A percentile compares a stretch with the other conserved stretches of the same genome.
phyloP scores from a whole-genome alignment of 2,113 vertebrate genomes.

The Stigmatopora argus region DNA sequence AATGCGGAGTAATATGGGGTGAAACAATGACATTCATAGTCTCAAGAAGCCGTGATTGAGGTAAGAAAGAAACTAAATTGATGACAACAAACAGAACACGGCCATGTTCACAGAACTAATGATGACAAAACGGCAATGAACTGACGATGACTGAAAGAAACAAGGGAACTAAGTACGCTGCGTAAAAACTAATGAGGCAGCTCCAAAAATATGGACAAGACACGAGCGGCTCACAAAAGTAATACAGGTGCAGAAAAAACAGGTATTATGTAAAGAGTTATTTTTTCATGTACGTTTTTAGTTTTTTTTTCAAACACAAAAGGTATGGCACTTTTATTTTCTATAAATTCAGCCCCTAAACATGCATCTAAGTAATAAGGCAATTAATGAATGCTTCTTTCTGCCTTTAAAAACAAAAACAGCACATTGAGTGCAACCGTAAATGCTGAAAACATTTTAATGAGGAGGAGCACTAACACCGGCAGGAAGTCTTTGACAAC shows the following conservation, averaged over 20 bases:
- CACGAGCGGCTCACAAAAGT: too few species aligned
- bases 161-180: not conserved
- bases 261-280: too few species aligned
- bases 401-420: slow-evolving; percentile 8
- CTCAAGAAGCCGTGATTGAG: too few species aligned
- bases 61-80: too few species aligned
- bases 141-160: not conserved
- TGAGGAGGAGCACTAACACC: not conserved
- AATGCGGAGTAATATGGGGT: not conserved
- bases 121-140: too few species aligned
- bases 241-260: not conserved
- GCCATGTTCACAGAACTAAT: too few species aligned
- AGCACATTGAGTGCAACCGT: not conserved
- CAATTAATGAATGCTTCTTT: slow-evolving; percentile 1
- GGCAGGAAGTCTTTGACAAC: not conserved
- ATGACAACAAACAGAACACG: too few species aligned
- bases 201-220: too few species aligned
- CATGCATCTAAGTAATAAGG: slow-evolving; percentile 6
- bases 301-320: not conserved
- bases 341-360: slow-evolving; percentile 4
- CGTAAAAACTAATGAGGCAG: too few species aligned
- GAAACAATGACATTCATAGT: too few species aligned
- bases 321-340: slow-evolving; percentile 7
- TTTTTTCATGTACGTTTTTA: not conserved
- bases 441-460: slow-evolving; percentile 23